Conservation (phyloP, 2,797 vertebrate genomes). For the Hylomyscus alleni region DNA sequence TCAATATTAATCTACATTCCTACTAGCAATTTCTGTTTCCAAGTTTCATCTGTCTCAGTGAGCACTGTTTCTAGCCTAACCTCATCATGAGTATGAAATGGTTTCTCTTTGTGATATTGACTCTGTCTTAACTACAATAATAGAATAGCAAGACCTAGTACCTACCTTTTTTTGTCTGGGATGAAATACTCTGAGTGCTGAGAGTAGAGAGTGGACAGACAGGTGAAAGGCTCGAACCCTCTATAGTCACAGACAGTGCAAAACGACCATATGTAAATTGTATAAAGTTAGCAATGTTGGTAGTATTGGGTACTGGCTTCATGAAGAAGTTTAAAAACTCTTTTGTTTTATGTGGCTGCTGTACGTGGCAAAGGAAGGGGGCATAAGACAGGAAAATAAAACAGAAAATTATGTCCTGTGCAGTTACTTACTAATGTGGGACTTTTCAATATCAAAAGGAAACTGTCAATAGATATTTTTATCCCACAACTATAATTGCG, state of each 20-base stretch:
- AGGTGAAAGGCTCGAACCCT: neutral
- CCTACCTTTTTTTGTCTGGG: neutral
- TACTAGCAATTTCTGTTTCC: neutral
- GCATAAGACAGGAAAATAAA: neutral
- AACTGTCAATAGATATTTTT: conserved; percentile 51
- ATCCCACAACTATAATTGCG: conserved; percentile 57
- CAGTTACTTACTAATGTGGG: neutral
- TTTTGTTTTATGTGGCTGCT: neutral
- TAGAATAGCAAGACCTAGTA: neutral
- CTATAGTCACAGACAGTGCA: neutral
- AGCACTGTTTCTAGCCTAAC: neutral
- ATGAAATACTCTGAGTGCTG: neutral
- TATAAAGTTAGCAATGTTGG: neutral
- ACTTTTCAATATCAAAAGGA: conserved; percentile 43
- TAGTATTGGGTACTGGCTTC: neutral
- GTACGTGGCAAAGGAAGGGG: neutral
- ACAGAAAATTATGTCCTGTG: neutral
- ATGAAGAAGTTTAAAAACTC: neutral
- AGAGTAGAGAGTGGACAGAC: neutral
- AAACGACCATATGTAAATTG: neutral
- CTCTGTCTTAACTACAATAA: neutral
- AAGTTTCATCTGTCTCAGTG: neutral
- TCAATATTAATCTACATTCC: neutral
- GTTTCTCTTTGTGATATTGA: neutral
- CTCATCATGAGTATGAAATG: neutral